Evolutionary conservation across 1,140 invertebrate genomes (phyloP).

Genomic region (Drosophila erecta): DNA sequence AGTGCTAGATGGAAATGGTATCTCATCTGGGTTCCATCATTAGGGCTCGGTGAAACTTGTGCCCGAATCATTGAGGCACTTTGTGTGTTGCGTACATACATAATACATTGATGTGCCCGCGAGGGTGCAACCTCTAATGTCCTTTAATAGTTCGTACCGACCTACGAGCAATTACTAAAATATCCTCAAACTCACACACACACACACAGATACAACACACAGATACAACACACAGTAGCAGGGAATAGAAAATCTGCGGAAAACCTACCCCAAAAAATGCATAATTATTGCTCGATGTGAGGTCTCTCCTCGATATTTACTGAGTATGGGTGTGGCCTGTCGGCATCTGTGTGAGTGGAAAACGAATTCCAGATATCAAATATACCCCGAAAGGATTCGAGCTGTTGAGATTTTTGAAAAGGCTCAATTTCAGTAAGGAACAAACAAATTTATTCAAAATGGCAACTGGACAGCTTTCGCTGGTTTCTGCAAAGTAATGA

Average conservation of each 20-base stretch:
- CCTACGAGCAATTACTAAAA: constrained; percentile 49
- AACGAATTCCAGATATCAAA: constrained; percentile 3
- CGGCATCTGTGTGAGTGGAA: constrained; percentile 1
- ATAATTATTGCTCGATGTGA: constrained; percentile 77
- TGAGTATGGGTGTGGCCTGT: constrained; percentile 43
- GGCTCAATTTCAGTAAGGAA: not conserved
- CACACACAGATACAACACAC: not conserved
- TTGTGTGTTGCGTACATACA: constrained; percentile 34
- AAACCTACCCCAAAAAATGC: constrained; percentile 72
- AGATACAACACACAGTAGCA: no score
- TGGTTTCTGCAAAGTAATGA: not conserved
- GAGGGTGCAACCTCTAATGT: constrained; percentile 70
- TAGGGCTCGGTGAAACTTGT: constrained; percentile 8
- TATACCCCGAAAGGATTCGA: constrained; percentile 28
- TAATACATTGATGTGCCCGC: constrained; percentile 37
- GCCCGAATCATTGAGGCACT: constrained; percentile 10
- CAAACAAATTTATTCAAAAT: constrained; percentile 5
- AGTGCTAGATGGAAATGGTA: not conserved
- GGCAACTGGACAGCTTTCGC: not conserved
- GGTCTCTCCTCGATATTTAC: constrained; percentile 37
- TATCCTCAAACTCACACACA: constrained; percentile 11
- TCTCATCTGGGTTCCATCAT: constrained; percentile 7
- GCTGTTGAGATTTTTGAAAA: constrained; percentile 9
- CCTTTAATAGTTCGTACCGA: constrained; percentile 66
- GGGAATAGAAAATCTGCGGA: constrained; percentile 25